phyloP scores from a whole-genome alignment of 2,797 vertebrate genomes.

The Clarias fuscus region DNA sequence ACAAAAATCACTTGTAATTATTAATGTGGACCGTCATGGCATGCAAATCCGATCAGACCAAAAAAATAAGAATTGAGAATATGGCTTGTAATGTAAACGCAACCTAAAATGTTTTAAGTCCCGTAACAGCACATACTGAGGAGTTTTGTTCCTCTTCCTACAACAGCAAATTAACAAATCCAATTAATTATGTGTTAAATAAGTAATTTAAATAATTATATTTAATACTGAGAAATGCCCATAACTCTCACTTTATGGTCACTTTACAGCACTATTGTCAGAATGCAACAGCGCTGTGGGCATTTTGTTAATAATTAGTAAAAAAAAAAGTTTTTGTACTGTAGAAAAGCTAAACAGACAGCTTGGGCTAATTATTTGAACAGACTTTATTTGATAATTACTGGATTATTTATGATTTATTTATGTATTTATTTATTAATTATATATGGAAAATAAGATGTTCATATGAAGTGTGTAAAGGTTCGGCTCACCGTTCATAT shows the following conservation, averaged over 20 bases:
- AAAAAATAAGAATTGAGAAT: too few species aligned
- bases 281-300: background rate
- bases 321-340: background rate
- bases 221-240: background rate
- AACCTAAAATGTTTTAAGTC: background rate
- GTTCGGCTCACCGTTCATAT: constrained; percentile 75
- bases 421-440: too few species aligned
- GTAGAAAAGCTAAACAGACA: background rate
- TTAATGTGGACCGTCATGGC: too few species aligned
- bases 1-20: too few species aligned
- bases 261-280: too few species aligned
- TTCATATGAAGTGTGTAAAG: background rate
- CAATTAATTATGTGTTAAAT: background rate
- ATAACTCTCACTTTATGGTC: background rate
- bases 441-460: background rate
- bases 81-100: too few species aligned
- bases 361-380: background rate
- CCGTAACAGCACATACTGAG: background rate
- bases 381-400: background rate
- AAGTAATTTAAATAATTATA: background rate
- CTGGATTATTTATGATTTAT: too few species aligned
- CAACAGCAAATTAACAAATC: background rate
- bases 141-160: background rate
- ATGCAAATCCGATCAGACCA: too few species aligned
- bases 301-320: background rate